These are phyloP conservation scores for Drepana falcataria DNA, from an alignment of 2,888 invertebrate genomes.

Conservation along the genomic window DNA sequence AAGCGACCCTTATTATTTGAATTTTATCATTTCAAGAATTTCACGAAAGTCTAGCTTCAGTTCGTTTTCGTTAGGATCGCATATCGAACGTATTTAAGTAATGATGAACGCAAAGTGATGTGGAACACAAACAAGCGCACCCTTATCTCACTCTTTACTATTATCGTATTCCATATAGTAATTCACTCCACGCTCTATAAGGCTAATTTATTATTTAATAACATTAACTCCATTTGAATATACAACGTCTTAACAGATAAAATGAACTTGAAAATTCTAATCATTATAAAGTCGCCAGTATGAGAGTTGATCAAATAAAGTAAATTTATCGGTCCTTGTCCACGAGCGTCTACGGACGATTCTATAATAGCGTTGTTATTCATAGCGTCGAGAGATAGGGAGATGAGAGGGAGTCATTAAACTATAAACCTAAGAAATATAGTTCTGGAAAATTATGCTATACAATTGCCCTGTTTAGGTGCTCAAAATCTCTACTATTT, in stretches of 20 bases:
- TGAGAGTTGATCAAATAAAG: constrained; percentile 1
- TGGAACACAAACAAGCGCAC: constrained; percentile 43
- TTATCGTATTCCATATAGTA: constrained; percentile 23
- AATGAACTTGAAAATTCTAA: constrained; percentile 17
- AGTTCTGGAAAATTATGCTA: too few species aligned
- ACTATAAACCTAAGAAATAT: too few species aligned
- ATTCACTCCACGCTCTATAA: constrained; percentile 27
- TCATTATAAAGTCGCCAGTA: constrained; percentile 12
- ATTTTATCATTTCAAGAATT: too few species aligned
- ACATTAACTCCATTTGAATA: constrained; percentile 19
- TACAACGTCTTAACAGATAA: constrained; percentile 6
- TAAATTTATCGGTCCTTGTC: background rate
- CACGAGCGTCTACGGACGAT: background rate
- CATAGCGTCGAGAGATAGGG: too few species aligned
- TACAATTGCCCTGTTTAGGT: too few species aligned
- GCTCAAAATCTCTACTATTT: too few species aligned
- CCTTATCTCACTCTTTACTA: constrained; percentile 34
- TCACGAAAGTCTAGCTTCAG: too few species aligned
- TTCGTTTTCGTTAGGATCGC: background rate
- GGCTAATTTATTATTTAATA: constrained; percentile 31
- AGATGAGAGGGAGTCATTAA: too few species aligned
- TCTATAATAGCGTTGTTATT: too few species aligned
- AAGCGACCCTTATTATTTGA: too few species aligned
- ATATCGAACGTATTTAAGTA: constrained; percentile 57
- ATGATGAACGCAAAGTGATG: constrained; percentile 52